Conservation (phyloP, 1,140 invertebrate genomes). For the Chrysoperla carnea region DNA sequence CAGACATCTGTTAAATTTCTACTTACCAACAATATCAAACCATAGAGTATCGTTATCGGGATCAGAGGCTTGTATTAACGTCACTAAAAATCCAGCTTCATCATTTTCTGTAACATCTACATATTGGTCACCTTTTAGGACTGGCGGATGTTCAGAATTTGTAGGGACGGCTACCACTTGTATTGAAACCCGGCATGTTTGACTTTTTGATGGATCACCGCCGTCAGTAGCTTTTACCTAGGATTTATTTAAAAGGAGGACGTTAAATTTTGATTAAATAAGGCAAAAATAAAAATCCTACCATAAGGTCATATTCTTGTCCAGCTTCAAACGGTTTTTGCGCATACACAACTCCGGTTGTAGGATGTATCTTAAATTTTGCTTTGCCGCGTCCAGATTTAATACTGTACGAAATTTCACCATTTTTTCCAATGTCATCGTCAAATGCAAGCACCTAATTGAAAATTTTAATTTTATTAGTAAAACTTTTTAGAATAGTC, state of each 20-base stretch:
- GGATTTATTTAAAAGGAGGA: slow-evolving; percentile 5
- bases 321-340: slow-evolving; percentile 46
- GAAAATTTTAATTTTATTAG: no score
- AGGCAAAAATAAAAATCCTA: slow-evolving; percentile 25
- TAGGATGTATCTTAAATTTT: slow-evolving; percentile 60
- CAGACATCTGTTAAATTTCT: no score
- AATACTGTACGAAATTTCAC: slow-evolving; percentile 62
- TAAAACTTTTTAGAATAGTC: no score
- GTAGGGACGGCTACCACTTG: slow-evolving; percentile 37
- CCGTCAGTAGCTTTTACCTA: slow-evolving; percentile 68
- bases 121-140: slow-evolving; percentile 38
- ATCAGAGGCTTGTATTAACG: slow-evolving; percentile 65
- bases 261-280: background rate
- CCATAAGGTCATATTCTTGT: slow-evolving; percentile 62
- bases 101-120: slow-evolving; percentile 72
- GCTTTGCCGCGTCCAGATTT: slow-evolving; percentile 52
- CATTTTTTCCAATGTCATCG: slow-evolving; percentile 64
- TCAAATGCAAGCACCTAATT: slow-evolving; percentile 69
- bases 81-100: slow-evolving; percentile 61
- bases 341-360: slow-evolving; percentile 63
- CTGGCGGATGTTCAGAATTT: slow-evolving; percentile 40
- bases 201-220: slow-evolving; percentile 46
- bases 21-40: slow-evolving; percentile 78
- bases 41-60: slow-evolving; percentile 69
- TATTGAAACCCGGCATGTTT: slow-evolving; percentile 50